Conservation (phyloP, 2,113 vertebrate species). For the Sinocyclocheilus grahami region DNA sequence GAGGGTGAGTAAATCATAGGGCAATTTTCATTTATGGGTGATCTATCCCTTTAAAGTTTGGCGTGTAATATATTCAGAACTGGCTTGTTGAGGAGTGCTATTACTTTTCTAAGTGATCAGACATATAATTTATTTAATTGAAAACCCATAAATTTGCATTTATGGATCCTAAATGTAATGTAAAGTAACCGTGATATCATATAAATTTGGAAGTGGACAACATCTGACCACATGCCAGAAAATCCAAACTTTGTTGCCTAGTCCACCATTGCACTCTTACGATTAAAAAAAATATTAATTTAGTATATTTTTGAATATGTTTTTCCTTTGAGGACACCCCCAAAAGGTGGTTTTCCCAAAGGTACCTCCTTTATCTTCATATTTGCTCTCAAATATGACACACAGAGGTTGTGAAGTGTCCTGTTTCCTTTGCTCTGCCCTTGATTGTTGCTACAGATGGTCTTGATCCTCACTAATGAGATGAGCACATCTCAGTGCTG, state of each 20-base stretch:
- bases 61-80: background rate
- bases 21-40: too few relatives aligned
- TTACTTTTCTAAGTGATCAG: background rate
- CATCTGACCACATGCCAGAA: background rate
- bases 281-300: background rate
- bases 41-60: background rate
- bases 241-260: background rate
- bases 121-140: background rate
- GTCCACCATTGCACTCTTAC: background rate
- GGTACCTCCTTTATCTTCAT: background rate
- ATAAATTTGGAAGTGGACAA: background rate
- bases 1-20: too few relatives aligned
- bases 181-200: background rate
- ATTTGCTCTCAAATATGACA: background rate
- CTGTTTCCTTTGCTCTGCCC: slow-evolving; percentile 41
- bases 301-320: background rate
- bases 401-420: slow-evolving; percentile 69
- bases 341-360: background rate
- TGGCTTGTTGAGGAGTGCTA: background rate
- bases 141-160: background rate
- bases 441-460: slow-evolving; percentile 70
- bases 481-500: slow-evolving; percentile 57
- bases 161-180: background rate
- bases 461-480: slow-evolving; percentile 67
- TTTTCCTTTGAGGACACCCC: background rate